Base-by-base conservation (phyloP, 2,888 invertebrate genomes). In the Brachyopa scutellaris region DNA sequence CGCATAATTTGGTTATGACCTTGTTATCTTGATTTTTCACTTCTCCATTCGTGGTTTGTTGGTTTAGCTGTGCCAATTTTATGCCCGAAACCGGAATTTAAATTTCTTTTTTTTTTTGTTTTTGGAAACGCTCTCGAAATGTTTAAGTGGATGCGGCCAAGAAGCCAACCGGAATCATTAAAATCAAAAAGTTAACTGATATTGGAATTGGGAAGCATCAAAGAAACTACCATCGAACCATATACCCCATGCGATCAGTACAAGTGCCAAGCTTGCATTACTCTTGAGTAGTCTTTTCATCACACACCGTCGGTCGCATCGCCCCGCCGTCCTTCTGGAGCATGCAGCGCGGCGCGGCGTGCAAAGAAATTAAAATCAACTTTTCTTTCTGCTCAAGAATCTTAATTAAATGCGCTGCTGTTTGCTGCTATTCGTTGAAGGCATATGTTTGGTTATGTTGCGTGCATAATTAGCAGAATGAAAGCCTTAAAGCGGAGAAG, bases 161-260 rank as follows among this genome's bases (percentile, higher is more conserved):
- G 80, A 80, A 61, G 70, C 76, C 76, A 82, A 82, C 83, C 83
- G 77, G 62, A 83, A 78, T 73, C 72, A 73, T 78, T 77, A 73
- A 77, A 83, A 78, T 83, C 72, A 73, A 83, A 73, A 78, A 62
- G 66, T 73, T 83, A 78, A 83, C 83, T 83, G 83, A 83, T 78
- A 77, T 67, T 45, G n/a, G 67, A 78, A 77, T 78, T 83, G 72
- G 67, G 55, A 67, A 78, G 77, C 78, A 61, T 72, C 64, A 62
- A 69, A 69, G 74, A 67, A 62, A 62, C 79, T 74, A 61, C 51
- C 36, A 67, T 40, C 64, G 57, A 55, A 49, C 21, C 53, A 59
- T 69, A 76, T 26, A 5, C 6, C 3, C 64, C 74, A 76, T 76
- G 45, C 76, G 69, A 79, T 79, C 61, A 45, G 29, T 15, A 7